Evolutionary conservation across 1,140 invertebrate species (phyloP).

Genomic region (Drosophila nebulosa): DNA sequence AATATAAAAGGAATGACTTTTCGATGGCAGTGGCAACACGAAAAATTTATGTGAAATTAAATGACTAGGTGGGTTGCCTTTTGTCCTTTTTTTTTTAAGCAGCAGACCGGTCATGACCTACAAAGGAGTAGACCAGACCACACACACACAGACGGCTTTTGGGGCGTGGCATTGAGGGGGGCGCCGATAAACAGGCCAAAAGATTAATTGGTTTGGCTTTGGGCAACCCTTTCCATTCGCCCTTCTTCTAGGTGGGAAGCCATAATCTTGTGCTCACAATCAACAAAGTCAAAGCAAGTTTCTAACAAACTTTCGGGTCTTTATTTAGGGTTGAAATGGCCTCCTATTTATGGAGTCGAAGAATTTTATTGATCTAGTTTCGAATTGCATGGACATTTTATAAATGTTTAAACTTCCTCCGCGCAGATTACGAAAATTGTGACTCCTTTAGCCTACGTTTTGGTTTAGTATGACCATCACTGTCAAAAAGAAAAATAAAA

Average conservation of each 20-base stretch:
- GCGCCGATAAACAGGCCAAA: conserved; percentile 26
- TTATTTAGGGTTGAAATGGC: background rate
- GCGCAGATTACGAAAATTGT: too few species aligned
- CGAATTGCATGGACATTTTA: background rate
- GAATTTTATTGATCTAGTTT: background rate
- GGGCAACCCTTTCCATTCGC: conserved; percentile 7
- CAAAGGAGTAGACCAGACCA: conserved; percentile 37
- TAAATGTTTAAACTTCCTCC: too few species aligned
- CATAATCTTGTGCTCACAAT: conserved; percentile 27
- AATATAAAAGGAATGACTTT: background rate
- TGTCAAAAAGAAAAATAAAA: too few species aligned
- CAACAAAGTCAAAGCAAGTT: conserved; percentile 34
- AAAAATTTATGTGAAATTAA: conserved; percentile 48
- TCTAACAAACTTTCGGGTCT: background rate
- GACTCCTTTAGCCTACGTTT: too few species aligned
- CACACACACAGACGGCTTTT: conserved; percentile 21
- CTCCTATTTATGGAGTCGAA: background rate
- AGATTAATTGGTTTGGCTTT: conserved; percentile 66
- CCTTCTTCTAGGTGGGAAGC: conserved; percentile 39
- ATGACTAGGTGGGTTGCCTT: conserved; percentile 15
- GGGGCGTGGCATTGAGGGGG: conserved; percentile 8
- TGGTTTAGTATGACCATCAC: too few species aligned
- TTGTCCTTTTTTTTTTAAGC: conserved; percentile 2
- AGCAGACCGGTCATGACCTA: conserved; percentile 36
- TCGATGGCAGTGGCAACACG: background rate